Conservation (phyloP, 1,140 invertebrate genomes). For the Frieseomelitta varia region DNA sequence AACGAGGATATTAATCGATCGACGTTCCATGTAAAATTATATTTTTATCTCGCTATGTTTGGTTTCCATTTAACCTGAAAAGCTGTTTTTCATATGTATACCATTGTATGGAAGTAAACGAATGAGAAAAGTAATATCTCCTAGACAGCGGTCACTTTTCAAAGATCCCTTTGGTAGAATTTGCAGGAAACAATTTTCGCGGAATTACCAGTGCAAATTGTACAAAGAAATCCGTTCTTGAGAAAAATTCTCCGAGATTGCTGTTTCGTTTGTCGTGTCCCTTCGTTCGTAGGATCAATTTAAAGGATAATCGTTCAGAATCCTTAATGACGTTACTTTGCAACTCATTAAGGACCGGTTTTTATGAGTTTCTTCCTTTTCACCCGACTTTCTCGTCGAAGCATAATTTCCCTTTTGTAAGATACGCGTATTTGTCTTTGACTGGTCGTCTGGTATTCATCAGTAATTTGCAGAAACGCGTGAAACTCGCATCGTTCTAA, state of each 20-base stretch:
- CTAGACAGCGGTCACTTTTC: not conserved
- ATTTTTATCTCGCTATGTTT: not conserved
- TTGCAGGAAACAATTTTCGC: not conserved
- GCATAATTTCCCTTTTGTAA: too few relatives aligned
- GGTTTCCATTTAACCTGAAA: not conserved
- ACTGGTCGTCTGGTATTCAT: not conserved
- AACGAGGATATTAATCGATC: not conserved
- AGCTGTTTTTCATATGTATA: not conserved
- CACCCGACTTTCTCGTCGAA: too few relatives aligned
- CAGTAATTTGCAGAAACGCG: not conserved
- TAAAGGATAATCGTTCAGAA: not conserved
- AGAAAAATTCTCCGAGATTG: not conserved
- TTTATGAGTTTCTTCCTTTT: too few relatives aligned
- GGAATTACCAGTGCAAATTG: not conserved
- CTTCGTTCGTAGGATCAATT: not conserved
- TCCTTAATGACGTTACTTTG: not conserved
- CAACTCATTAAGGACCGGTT: too few relatives aligned
- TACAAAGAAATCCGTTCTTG: not conserved
- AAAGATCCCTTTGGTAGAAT: not conserved
- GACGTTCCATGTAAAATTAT: not conserved
- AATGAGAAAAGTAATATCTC: not conserved
- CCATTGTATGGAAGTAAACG: not conserved
- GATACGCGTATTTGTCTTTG: too few relatives aligned
- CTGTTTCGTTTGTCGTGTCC: not conserved
- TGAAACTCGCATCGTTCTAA: not conserved